Conservation (phyloP, 2,888 invertebrate species). For the Luperina testacea region DNA sequence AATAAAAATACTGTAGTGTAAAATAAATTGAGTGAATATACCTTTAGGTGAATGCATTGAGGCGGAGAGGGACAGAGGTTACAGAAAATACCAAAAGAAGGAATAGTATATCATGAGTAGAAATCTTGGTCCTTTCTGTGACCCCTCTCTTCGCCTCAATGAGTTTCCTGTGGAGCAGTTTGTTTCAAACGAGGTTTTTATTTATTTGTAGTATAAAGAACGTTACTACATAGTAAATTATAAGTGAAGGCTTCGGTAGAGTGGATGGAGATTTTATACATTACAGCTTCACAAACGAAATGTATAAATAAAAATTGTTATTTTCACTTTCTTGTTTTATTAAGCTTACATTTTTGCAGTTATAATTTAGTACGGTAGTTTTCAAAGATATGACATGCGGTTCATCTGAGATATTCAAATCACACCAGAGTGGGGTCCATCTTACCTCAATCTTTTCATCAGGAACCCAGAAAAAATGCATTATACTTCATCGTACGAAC, state of each 20-base stretch:
- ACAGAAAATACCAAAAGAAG: background rate
- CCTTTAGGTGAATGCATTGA: slow-evolving; percentile 7
- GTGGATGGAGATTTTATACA: slow-evolving; percentile 73
- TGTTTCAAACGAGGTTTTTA: slow-evolving; percentile 61
- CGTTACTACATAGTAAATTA: slow-evolving; percentile 67
- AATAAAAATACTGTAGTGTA: slow-evolving; percentile 63
- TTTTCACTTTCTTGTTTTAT: slow-evolving; percentile 68
- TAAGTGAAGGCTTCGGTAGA: slow-evolving; percentile 72
- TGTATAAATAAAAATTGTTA: slow-evolving; percentile 74
- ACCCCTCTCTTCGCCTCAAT: slow-evolving; percentile 5
- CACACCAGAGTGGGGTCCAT: background rate
- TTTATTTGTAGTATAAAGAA: slow-evolving; percentile 68
- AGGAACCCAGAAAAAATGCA: background rate
- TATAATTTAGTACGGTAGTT: background rate
- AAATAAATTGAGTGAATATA: slow-evolving; percentile 58
- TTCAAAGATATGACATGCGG: background rate
- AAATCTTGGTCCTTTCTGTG: background rate
- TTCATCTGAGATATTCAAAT: background rate
- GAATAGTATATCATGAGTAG: background rate
- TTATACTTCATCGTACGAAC: background rate
- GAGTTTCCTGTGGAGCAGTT: slow-evolving; percentile 45
- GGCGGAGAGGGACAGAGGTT: background rate
- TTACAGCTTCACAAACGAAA: slow-evolving; percentile 75
- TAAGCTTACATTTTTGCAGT: background rate
- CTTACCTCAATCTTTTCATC: background rate